Evolutionary conservation across 2,888 invertebrate species (phyloP).

Genomic region (Drosophila cracens): DNA sequence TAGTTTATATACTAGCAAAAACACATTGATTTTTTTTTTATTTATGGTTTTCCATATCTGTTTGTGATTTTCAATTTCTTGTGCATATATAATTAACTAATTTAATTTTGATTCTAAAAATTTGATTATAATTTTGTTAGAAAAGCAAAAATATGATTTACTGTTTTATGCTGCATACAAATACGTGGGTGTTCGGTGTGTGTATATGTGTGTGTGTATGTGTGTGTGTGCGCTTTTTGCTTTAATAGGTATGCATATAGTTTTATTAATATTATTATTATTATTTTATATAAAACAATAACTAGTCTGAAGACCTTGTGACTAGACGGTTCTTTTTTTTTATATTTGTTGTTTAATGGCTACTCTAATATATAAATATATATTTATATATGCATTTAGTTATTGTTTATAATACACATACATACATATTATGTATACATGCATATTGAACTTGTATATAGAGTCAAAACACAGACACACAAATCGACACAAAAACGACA

Average conservation of each 20-base stretch:
- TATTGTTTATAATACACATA: conserved; percentile 40
- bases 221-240: conserved; percentile 27
- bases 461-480: conserved; percentile 54
- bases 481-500: conserved; percentile 59
- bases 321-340: conserved; percentile 76
- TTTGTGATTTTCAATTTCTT: conserved; percentile 18
- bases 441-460: conserved; percentile 20
- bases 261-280: conserved; percentile 46
- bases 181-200: conserved; percentile 31
- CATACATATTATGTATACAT: conserved; percentile 2
- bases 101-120: conserved; percentile 17
- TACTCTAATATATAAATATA: conserved; percentile 36
- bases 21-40: conserved; percentile 50
- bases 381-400: conserved; percentile 43
- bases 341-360: conserved; percentile 43
- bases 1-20: conserved; percentile 68
- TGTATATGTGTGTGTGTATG: conserved; percentile 19
- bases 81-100: conserved; percentile 33
- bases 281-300: conserved; percentile 75
- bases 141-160: conserved; percentile 45
- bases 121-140: conserved; percentile 16
- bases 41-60: conserved; percentile 30
- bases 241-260: conserved; percentile 55
- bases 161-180: conserved; percentile 19
- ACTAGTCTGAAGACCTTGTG: conserved; percentile 84